Evolutionary conservation across 2,113 vertebrate species (phyloP).

Genomic region (Balaeniceps rex): DNA sequence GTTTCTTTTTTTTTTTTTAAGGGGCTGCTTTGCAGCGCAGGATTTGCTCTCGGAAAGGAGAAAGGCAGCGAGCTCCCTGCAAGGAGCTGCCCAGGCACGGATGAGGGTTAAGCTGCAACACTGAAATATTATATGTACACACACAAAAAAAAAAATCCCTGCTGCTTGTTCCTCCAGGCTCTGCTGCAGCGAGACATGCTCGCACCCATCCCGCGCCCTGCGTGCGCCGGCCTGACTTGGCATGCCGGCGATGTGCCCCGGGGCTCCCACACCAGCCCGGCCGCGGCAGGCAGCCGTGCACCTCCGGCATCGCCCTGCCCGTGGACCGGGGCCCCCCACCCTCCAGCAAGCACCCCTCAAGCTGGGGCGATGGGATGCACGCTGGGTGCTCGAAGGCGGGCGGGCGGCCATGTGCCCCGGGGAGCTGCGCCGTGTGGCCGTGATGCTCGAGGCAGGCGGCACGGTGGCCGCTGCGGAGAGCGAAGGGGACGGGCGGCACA

Average conservation of each 20-base stretch:
- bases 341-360: not conserved
- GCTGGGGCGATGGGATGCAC: not conserved
- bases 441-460: not conserved
- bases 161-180: not conserved
- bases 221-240: not conserved
- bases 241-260: not conserved
- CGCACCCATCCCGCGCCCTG: not conserved
- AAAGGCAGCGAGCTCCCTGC: not conserved
- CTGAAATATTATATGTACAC: not conserved
- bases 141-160: not conserved
- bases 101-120: not conserved
- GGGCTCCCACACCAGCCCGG: not conserved
- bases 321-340: accelerated
- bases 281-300: not conserved
- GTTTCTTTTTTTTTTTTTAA: not conserved
- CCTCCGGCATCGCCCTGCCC: not conserved
- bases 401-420: not conserved
- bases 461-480: not conserved
- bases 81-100: not conserved
- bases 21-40: not conserved
- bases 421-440: not conserved
- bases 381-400: not conserved
- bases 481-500: not conserved
- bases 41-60: not conserved
- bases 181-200: not conserved